Conservation (phyloP, 2,113 vertebrate species). For the Pluvialis apricaria region DNA sequence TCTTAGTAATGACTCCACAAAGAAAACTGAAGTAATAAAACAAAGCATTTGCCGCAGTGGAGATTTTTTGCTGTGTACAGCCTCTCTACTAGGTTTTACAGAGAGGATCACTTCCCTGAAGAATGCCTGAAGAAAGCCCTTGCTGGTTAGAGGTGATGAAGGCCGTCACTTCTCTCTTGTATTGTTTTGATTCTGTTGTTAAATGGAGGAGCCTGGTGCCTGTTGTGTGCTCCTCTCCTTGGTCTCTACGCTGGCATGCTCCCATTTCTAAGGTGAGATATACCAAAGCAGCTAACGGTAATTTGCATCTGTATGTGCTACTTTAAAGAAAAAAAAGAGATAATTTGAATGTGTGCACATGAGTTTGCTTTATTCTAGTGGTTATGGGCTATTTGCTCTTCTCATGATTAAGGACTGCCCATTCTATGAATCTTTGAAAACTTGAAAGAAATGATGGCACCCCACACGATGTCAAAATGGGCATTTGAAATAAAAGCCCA, state of each 20-base stretch:
- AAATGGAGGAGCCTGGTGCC: background rate
- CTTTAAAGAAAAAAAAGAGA: conserved; percentile 18
- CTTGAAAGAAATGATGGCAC: conserved; percentile 38
- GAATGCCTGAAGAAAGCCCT: background rate
- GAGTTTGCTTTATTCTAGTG: conserved; percentile 35
- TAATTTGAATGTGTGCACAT: background rate
- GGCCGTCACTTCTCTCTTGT: background rate
- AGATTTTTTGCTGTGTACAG: background rate
- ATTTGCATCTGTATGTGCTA: conserved; percentile 29
- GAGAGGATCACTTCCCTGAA: background rate
- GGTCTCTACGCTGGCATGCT: background rate
- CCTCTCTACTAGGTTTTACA: background rate
- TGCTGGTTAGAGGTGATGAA: conserved; percentile 2
- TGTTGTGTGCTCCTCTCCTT: background rate
- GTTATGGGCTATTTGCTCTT: conserved; percentile 21
- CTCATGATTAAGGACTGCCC: conserved; percentile 3
- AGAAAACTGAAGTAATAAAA: background rate
- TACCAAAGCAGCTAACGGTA: background rate
- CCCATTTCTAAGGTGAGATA: background rate
- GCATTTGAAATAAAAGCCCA: conserved; percentile 56
- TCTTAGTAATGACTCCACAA: background rate
- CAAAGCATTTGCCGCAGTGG: background rate
- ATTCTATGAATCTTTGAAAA: conserved; percentile 58
- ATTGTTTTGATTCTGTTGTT: conserved; percentile 27
- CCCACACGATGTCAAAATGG: conserved; percentile 38